phyloP scores from a whole-genome alignment of 2,113 vertebrate species.

The Pampusana beccarii region DNA sequence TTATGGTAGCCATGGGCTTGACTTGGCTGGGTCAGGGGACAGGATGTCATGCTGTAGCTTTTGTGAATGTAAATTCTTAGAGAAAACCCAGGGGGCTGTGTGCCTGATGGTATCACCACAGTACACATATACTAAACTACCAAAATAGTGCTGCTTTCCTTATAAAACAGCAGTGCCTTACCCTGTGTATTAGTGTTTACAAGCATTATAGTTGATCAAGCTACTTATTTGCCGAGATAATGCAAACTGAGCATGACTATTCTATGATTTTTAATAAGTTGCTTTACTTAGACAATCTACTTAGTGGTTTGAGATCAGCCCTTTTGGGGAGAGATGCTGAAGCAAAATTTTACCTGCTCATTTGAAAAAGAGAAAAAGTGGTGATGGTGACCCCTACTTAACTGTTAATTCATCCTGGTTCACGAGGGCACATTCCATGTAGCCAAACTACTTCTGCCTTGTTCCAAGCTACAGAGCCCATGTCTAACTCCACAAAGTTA shows the following conservation, averaged over 20 bases:
- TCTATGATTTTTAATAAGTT: background rate
- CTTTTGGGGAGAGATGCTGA: background rate
- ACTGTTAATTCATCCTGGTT: background rate
- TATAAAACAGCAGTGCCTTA: background rate
- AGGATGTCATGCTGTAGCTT: background rate
- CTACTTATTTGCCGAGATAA: background rate
- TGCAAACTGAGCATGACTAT: background rate
- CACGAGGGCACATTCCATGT: background rate
- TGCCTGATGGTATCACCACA: background rate
- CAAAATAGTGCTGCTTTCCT: background rate
- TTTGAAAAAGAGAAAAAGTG: background rate
- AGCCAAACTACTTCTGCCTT: background rate
- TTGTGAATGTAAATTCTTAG: background rate
- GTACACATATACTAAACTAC: background rate
- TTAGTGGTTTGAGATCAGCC: background rate
- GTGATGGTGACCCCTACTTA: background rate
- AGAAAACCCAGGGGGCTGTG: background rate
- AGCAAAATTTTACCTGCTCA: background rate
- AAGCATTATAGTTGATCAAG: background rate
- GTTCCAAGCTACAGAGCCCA: background rate
- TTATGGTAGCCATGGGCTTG: constrained; percentile 5
- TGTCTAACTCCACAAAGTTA: background rate
- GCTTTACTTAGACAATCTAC: background rate
- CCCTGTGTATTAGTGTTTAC: background rate
- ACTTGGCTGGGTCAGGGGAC: background rate